These are phyloP conservation scores for Paracyclopina nana DNA, from an alignment of 1,140 invertebrate genomes.

Conservation along the genomic window DNA sequence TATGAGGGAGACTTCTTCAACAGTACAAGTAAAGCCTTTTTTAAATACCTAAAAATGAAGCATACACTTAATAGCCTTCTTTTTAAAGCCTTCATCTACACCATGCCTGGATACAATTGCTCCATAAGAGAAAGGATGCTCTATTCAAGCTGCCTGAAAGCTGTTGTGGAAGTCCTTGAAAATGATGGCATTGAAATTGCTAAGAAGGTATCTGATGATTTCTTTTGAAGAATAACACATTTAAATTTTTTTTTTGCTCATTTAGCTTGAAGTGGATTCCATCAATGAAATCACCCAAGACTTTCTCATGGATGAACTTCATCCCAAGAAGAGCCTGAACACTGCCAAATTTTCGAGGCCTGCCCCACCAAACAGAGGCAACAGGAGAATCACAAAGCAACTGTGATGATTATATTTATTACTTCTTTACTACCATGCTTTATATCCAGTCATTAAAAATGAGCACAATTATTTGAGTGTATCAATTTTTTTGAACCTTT, in stretches of 20 bases:
- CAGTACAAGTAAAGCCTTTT: constrained; percentile 40
- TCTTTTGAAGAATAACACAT: constrained; percentile 7
- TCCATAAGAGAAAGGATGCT: constrained; percentile 89
- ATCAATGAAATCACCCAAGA: constrained; percentile 69
- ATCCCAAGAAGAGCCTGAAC: constrained; percentile 75
- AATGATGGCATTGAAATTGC: constrained; percentile 42
- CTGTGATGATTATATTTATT: no score
- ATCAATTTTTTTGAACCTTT: no score
- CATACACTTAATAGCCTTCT: constrained; percentile 17
- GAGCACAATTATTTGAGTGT: no score
- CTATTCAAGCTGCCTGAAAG: constrained; percentile 83
- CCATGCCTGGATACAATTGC: constrained; percentile 81
- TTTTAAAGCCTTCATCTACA: constrained; percentile 55
- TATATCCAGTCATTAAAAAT: no score
- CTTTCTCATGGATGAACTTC: constrained; percentile 74
- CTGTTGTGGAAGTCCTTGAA: constrained; percentile 55
- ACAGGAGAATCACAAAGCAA: constrained; percentile 58
- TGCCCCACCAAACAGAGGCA: constrained; percentile 70
- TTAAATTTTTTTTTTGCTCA: constrained; percentile 17
- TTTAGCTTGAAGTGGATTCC: constrained; percentile 76
- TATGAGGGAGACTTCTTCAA: constrained; percentile 75
- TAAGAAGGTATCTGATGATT: constrained; percentile 49
- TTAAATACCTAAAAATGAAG: no score
- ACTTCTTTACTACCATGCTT: no score
- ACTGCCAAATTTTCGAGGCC: constrained; percentile 82